phyloP scores from a whole-genome alignment of 1,140 invertebrate species.

The Argopecten irradians region DNA sequence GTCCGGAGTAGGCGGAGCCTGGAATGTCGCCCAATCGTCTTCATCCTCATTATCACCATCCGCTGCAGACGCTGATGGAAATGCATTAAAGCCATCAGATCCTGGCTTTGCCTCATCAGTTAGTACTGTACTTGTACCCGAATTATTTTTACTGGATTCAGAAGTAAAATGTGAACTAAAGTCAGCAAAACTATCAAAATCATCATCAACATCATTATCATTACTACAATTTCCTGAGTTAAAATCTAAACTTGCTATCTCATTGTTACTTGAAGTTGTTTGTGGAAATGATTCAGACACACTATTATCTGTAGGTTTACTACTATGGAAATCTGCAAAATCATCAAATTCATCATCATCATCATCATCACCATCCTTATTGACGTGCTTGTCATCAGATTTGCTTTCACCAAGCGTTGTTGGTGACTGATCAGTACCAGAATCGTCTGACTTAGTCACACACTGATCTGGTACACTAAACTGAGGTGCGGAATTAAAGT shows the following conservation, averaged over 20 bases:
- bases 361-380: not conserved
- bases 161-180: slow-evolving; percentile 33
- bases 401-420: not conserved
- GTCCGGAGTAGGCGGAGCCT: slow-evolving; percentile 26
- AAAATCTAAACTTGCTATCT: not conserved
- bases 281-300: not conserved
- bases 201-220: slow-evolving; percentile 14
- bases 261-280: not conserved
- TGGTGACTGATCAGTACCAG: not conserved
- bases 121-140: not conserved
- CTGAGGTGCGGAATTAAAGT: not conserved
- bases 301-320: not conserved
- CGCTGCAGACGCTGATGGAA: slow-evolving; percentile 1
- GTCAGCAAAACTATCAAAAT: slow-evolving; percentile 48
- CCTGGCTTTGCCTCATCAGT: not conserved
- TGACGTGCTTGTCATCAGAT: not conserved
- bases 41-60: slow-evolving; percentile 48
- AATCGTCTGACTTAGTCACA: not conserved
- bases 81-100: not conserved
- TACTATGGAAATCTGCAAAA: slow-evolving; percentile 51
- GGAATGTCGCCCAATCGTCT: slow-evolving; percentile 40
- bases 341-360: slow-evolving; percentile 47
- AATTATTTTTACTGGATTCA: slow-evolving; percentile 10
- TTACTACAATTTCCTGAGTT: slow-evolving; percentile 12
- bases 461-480: not conserved